phyloP scores from a whole-genome alignment of 53 echinoderm and acorn worm genomes.

The Temnopleurus reevesii region DNA sequence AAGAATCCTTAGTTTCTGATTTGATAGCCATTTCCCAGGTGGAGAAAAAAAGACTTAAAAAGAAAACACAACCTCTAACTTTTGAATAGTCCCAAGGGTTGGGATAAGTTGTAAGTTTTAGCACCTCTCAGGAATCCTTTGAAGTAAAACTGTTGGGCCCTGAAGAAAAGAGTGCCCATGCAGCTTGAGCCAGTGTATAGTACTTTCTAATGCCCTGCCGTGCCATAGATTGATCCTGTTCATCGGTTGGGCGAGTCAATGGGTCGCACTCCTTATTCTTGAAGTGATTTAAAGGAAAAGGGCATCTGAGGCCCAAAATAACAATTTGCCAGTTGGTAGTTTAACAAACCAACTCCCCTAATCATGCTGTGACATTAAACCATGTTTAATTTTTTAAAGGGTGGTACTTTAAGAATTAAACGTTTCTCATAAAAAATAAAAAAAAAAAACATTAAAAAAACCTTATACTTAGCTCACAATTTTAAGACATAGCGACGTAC shows the following conservation, averaged over 20 bases:
- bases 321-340: too few relatives aligned
- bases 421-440: too few relatives aligned
- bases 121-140: slow-evolving; percentile 31
- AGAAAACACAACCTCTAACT: neutral
- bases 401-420: too few relatives aligned
- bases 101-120: neutral
- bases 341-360: too few relatives aligned
- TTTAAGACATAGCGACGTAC: too few relatives aligned
- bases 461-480: too few relatives aligned
- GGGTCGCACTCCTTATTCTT: neutral
- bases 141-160: neutral
- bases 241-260: neutral
- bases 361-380: too few relatives aligned
- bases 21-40: neutral
- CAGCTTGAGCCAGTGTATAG: neutral
- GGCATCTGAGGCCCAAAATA: neutral
- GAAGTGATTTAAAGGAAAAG: slow-evolving; percentile 12
- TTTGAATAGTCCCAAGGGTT: neutral
- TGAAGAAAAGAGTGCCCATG: neutral
- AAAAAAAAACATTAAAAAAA: too few relatives aligned
- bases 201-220: neutral
- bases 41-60: neutral
- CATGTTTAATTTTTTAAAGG: too few relatives aligned
- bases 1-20: neutral
- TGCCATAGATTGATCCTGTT: neutral